Evolutionary conservation across 2,113 vertebrate species (phyloP), one percentile per base, ranked within the genome.

Genomic region (Struthio camelus): DNA sequence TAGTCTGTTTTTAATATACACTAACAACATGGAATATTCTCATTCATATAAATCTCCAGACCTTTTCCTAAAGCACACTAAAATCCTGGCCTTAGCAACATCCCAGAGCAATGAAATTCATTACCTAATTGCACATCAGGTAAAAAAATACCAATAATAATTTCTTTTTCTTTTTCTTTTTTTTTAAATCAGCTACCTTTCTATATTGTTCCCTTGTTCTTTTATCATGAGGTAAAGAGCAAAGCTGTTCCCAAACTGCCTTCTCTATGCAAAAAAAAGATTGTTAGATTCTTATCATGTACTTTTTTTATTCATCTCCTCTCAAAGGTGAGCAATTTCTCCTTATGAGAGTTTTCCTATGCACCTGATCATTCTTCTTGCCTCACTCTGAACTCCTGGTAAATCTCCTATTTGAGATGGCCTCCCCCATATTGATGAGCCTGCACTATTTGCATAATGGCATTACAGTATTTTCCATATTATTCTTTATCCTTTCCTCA

Each of bases 261-360:
- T 91, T 78, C 46, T 83, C 51, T 81, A 81, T 93, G 90, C 85
- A 96, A 95, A 96, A 96, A 84, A 95, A 96, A 65, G 67, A 90
- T 90, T 79, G 65, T 50, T 80, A 78, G 76, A 93, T 17, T 86
- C 67, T 94, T 90, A 94, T 82, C 53, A 32, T 65, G 81, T 80
- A 93, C 77, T 76, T 77, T 90, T 58, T 80, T 90, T 90, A 96
- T 94, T 96, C 87, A 96, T 90, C 79, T 95, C 28, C 61, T 80
- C 76, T 75, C 10, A 0, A 91, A 94, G 46, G 72, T 28, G 93
- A 81, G 72, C 72, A 96, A 91, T 95, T 80, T 90, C 85, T 90
- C 38, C 65, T 80, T n/a, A 50, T 48, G 27, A 91, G 46, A 96
- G 79, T 56, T 88, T 95, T 90, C 78, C 72, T 18, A 38, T 27